A percentile compares a stretch with the other conserved stretches of the same genome.
Conservation (phyloP, 2,113 vertebrate species). For the Catharus fuscescens region DNA sequence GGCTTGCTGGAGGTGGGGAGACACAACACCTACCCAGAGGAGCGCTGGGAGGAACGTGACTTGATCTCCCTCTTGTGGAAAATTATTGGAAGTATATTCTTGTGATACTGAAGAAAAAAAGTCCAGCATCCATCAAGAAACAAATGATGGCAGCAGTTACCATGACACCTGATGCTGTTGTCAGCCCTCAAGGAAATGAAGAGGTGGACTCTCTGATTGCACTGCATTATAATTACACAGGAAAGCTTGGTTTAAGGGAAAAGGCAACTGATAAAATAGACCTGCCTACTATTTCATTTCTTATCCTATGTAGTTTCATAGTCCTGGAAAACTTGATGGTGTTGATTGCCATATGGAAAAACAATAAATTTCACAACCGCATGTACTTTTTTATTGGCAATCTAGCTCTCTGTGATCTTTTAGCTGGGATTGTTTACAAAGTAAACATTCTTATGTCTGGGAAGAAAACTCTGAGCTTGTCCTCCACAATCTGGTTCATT, state of each 20-base stretch:
- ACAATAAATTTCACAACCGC: conserved; percentile 92
- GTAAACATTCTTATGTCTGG: conserved; percentile 94
- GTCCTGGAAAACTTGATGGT: conserved; percentile 94
- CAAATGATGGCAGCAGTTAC: conserved; percentile 60
- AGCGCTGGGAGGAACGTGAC: conserved; percentile 28
- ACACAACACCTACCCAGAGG: background rate
- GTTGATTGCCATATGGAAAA: conserved; percentile 93
- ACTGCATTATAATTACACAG: conserved; percentile 91
- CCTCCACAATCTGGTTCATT: conserved; percentile 87
- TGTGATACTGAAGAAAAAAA: background rate
- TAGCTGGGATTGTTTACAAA: conserved; percentile 88
- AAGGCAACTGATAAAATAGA: conserved; percentile 61
- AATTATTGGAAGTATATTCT: background rate
- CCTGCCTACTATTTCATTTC: conserved; percentile 77
- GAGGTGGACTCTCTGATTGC: conserved; percentile 72
- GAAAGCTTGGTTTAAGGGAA: conserved; percentile 81
- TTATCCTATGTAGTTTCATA: conserved; percentile 90
- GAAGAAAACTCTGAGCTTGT: conserved; percentile 85
- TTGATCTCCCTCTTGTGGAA: conserved; percentile 75
- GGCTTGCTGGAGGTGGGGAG: background rate
- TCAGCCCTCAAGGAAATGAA: conserved; percentile 9
- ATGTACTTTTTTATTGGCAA: conserved; percentile 99
- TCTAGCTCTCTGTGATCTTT: conserved; percentile 93
- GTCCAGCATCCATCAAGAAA: background rate
- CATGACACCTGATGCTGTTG: background rate